phyloP scores from a whole-genome alignment of 2,888 invertebrate species.

The Hydriomena furcata region DNA sequence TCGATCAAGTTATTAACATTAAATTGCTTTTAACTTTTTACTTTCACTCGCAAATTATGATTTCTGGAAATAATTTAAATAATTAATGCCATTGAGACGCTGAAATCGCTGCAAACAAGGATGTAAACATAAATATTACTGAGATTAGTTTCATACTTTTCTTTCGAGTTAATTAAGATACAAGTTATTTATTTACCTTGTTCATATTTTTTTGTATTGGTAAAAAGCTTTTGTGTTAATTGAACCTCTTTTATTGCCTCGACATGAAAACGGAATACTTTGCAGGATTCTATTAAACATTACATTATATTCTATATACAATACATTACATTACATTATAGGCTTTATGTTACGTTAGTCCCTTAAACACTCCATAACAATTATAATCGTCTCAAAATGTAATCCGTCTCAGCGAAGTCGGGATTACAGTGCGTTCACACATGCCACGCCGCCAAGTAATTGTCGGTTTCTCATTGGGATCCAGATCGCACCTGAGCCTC shows the following conservation, averaged over 20 bases:
- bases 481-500: constrained; percentile 63
- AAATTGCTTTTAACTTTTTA: constrained; percentile 27
- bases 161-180: constrained; percentile 5
- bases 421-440: constrained; percentile 32
- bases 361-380: not conserved
- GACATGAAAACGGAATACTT: too few relatives aligned
- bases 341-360: too few relatives aligned
- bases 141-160: constrained; percentile 1
- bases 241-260: not conserved
- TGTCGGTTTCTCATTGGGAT: constrained; percentile 51
- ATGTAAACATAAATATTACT: constrained; percentile 1
- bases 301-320: too few relatives aligned
- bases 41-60: constrained; percentile 21
- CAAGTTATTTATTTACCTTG: not conserved
- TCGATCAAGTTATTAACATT: constrained; percentile 33
- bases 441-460: constrained; percentile 38
- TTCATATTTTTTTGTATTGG: not conserved
- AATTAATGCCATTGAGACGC: constrained; percentile 4
- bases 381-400: constrained; percentile 5
- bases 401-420: constrained; percentile 24
- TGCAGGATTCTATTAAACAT: too few relatives aligned
- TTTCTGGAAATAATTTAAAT: constrained; percentile 16
- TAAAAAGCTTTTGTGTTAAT: not conserved
- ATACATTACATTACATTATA: too few relatives aligned
- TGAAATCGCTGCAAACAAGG: constrained; percentile 5